phyloP scores from a whole-genome alignment of 2,797 vertebrate species.

The Mus minutoides region DNA sequence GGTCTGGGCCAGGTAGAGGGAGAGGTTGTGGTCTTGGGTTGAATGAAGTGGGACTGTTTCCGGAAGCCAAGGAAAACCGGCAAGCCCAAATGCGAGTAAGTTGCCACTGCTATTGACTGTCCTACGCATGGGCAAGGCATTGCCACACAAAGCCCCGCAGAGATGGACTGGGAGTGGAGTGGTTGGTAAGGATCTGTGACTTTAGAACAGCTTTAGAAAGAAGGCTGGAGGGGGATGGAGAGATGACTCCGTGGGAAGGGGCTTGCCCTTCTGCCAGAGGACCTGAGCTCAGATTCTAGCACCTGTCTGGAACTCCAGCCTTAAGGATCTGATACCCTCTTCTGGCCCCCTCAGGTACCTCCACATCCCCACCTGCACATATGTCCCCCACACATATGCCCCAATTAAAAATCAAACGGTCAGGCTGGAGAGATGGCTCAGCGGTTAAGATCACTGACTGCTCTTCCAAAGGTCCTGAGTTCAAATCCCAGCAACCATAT shows the following conservation, averaged over 20 bases:
- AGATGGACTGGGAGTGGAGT: not conserved
- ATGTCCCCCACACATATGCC: too few species aligned
- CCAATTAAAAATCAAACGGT: not conserved
- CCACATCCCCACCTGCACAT: not conserved
- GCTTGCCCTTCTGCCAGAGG: not conserved
- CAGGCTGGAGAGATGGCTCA: too few species aligned
- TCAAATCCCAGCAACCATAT: too few species aligned
- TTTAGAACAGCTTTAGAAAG: not conserved
- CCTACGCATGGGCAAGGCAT: too few species aligned
- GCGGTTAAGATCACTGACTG: too few species aligned
- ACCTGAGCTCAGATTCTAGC: not conserved
- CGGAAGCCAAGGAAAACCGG: too few species aligned
- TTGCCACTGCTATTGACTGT: not conserved
- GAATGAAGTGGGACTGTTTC: not conserved
- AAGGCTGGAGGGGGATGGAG: not conserved
- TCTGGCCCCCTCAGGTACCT: not conserved
- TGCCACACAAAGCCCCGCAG: not conserved
- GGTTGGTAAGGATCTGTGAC: not conserved
- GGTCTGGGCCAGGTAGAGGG: fast-evolving
- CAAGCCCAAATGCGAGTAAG: not conserved
- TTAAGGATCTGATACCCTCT: too few species aligned
- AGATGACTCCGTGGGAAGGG: not conserved
- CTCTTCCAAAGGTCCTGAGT: too few species aligned
- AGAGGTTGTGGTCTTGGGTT: not conserved
- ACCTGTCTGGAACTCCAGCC: not conserved